Base-by-base conservation (phyloP, 2,888 invertebrate genomes). In the Leptopilina myrica region DNA sequence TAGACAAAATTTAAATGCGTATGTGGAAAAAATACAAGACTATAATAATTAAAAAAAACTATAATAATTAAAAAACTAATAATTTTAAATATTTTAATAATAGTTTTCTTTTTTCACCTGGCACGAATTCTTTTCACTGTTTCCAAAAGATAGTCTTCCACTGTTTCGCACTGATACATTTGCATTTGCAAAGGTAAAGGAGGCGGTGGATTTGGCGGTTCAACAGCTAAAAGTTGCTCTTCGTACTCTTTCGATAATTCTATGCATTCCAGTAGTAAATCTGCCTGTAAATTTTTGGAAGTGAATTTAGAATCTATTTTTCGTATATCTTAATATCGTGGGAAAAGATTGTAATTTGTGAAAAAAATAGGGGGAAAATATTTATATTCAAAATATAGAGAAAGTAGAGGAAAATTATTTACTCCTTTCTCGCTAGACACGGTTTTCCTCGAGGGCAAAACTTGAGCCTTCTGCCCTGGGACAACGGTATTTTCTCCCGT, bases 231-330 rank as follows among this genome's bases (percentile, higher is more conserved):
- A 85, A 95, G 90, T 88, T 95, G 94, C 83, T 93, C 93, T 84
- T 92, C 91, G 88, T 95, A 95, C 85, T 94, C 93, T 86, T 93
- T 93, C 26, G 95, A 95, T 76, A 97, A 93, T 79, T 97, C 96
- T 77, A 99, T 92, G 85, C 98, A 98, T 92, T 99, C 99, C 87
- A 98, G 93, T 84, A 99, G 95, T 76, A 96, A 95, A 91, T 99
- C 99, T 46, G 98, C 97, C 94, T 94, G 83, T 82, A 86, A 79
- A 20, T 20, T 76, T 76, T 43, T 15, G n/a, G 20, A 1, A 20
- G 20, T 20, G 1, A 20, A 20, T 20, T 20, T 20, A n/a, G 20
- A 20, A 20, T 20, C 20, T 20, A 20, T 20, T 20, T 20, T 20
- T 20, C 20, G 20, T 20, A 20, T 20, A 20, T 20, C 20, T 20